phyloP scores from a whole-genome alignment of 2,797 vertebrate genomes.

The Euthynnus affinis region DNA sequence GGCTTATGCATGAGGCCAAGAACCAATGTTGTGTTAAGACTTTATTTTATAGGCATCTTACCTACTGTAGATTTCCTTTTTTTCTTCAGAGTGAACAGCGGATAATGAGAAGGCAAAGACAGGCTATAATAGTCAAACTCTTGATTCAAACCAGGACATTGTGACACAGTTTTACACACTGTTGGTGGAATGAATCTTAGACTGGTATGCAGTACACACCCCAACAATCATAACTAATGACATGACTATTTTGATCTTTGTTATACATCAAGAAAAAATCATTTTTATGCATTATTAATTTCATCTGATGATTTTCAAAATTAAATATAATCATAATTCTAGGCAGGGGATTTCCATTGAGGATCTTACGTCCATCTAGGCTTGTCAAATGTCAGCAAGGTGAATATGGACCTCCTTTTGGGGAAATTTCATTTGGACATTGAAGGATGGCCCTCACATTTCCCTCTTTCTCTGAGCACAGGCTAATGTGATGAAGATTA shows the following conservation, averaged over 20 bases:
- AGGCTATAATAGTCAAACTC: conserved; percentile 7
- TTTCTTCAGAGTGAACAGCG: neutral
- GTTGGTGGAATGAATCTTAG: conserved; percentile 12
- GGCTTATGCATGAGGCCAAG: neutral
- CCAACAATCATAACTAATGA: conserved; percentile 16
- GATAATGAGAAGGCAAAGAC: neutral
- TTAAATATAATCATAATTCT: conserved; percentile 7
- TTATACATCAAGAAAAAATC: neutral
- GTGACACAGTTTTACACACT: conserved; percentile 1
- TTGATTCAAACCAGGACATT: neutral
- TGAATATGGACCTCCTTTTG: conserved; percentile 27
- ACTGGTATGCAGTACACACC: conserved; percentile 4
- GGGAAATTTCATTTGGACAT: conserved; percentile 20
- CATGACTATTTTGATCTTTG: conserved; percentile 22
- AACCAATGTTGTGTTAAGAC: neutral
- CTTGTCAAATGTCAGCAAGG: conserved; percentile 17
- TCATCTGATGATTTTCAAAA: conserved; percentile 13
- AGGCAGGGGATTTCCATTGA: neutral
- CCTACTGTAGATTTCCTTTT: neutral
- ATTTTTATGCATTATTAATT: conserved; percentile 25
- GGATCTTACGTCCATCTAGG: neutral
- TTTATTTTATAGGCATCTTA: neutral
- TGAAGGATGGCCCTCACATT: conserved; percentile 54
- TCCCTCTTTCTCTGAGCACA: conserved; percentile 42
- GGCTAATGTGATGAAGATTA: conserved; percentile 67